Percentiles rank a stretch among this genome's conserved stretches.
Evolutionary conservation across 2,888 invertebrate species (phyloP).

Genomic region (Sinodicranocentrus sp.): DNA sequence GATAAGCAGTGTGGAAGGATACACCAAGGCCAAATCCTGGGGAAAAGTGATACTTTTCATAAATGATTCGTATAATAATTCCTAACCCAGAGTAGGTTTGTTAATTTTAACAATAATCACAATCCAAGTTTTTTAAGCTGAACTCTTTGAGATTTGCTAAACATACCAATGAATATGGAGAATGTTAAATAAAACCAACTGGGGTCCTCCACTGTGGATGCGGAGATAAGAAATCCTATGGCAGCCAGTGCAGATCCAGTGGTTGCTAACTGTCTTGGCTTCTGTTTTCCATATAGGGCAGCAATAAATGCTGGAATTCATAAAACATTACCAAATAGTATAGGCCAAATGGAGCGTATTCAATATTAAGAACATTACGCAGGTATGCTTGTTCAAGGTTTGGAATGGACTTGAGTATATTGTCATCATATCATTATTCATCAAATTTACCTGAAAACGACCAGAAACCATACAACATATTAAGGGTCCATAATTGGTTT

Average conservation of each 20-base stretch:
- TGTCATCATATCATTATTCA: too few relatives aligned
- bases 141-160: too few relatives aligned
- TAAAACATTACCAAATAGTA: too few relatives aligned
- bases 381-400: too few relatives aligned
- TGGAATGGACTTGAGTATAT: too few relatives aligned
- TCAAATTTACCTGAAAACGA: conserved; percentile 70
- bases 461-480: conserved; percentile 67
- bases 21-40: conserved; percentile 74
- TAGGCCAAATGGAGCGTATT: too few relatives aligned
- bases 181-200: conserved; percentile 70
- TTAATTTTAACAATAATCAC: not conserved
- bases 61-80: not conserved
- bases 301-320: conserved; percentile 51
- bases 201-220: conserved; percentile 41
- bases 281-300: conserved; percentile 40
- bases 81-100: not conserved
- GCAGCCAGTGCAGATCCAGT: conserved; percentile 66
- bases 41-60: conserved; percentile 5
- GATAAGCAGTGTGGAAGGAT: conserved; percentile 72
- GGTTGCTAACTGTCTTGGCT: conserved; percentile 54
- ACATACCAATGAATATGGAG: conserved; percentile 60
- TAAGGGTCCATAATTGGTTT: conserved; percentile 67
- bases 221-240: conserved; percentile 70
- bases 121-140: too few relatives aligned
- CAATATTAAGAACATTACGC: too few relatives aligned